Conservation (phyloP, 2,797 vertebrate genomes). For the Bucorvus abyssinicus region DNA sequence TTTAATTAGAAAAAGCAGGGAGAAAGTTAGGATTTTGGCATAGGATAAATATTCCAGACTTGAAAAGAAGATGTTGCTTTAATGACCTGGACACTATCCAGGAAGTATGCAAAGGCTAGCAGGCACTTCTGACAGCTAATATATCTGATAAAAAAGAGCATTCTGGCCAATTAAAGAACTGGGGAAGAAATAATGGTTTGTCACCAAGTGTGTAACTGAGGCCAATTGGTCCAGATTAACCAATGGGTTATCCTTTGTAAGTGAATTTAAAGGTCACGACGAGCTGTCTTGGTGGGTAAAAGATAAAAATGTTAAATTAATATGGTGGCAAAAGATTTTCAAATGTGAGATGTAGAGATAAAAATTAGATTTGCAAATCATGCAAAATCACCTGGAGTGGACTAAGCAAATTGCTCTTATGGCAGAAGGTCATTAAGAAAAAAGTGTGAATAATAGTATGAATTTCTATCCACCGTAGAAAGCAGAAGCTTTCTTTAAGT, state of each 20-base stretch:
- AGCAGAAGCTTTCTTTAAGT: constrained; percentile 21
- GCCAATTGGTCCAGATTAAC: constrained; percentile 81
- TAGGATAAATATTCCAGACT: constrained; percentile 75
- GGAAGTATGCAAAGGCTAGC: constrained; percentile 76
- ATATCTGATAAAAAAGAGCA: constrained; percentile 77
- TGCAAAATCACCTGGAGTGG: constrained; percentile 70
- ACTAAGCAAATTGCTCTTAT: constrained; percentile 69
- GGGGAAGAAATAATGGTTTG: constrained; percentile 80
- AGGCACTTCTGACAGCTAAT: constrained; percentile 79
- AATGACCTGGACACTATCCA: constrained; percentile 81
- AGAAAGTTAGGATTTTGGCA: constrained; percentile 67
- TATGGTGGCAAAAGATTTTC: constrained; percentile 69
- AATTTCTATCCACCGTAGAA: constrained; percentile 15
- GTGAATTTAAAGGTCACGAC: constrained; percentile 78
- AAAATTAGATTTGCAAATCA: constrained; percentile 76
- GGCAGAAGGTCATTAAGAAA: constrained; percentile 66
- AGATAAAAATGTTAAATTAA: constrained; percentile 76
- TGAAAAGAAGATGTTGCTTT: constrained; percentile 77
- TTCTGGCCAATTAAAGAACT: constrained; percentile 81
- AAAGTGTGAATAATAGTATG: constrained; percentile 51
- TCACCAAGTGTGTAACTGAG: constrained; percentile 76
- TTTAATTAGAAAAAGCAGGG: constrained; percentile 76
- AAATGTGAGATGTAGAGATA: constrained; percentile 64
- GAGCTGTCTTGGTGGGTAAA: constrained; percentile 69
- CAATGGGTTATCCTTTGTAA: constrained; percentile 78